A percentile compares a stretch with the other conserved stretches of the same genome.
These are phyloP conservation scores for Papilio helenus DNA, from an alignment of 1,140 invertebrate species.

Conservation along the genomic window DNA sequence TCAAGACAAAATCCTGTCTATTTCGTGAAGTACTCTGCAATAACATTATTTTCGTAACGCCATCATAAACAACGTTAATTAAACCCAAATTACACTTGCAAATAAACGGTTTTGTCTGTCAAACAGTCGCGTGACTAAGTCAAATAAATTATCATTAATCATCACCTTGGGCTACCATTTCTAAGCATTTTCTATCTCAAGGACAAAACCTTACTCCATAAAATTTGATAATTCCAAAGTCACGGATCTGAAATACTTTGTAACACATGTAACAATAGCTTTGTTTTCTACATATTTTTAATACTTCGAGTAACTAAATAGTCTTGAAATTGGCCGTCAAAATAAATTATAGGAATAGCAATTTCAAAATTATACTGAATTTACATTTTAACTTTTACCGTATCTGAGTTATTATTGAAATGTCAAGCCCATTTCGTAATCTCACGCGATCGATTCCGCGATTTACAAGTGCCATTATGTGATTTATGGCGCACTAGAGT, in stretches of 20 bases:
- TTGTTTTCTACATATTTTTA: neutral
- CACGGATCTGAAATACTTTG: neutral
- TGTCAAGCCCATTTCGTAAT: constrained; percentile 19
- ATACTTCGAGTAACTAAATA: neutral
- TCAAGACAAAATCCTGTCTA: neutral
- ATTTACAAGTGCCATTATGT: constrained; percentile 26
- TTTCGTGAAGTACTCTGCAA: too few relatives aligned
- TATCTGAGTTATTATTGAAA: constrained; percentile 2
- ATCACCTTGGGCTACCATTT: neutral
- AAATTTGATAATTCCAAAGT: constrained; percentile 20
- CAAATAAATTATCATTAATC: constrained; percentile 6
- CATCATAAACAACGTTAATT: constrained; percentile 3
- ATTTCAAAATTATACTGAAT: neutral
- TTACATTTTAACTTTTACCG: neutral
- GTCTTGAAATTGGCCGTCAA: neutral
- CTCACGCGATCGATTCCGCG: neutral
- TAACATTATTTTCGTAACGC: neutral
- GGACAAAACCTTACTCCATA: neutral
- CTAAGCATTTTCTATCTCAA: constrained; percentile 14
- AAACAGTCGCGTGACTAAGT: constrained; percentile 4
- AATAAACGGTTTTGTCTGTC: neutral
- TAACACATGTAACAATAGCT: neutral
- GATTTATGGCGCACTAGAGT: constrained; percentile 13
- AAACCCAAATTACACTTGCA: constrained; percentile 14
- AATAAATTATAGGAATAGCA: constrained; percentile 7